A percentile compares a stretch with the other conserved stretches of the same genome.
Conservation (phyloP, 2,797 vertebrate genomes). For the Falco cherrug region DNA sequence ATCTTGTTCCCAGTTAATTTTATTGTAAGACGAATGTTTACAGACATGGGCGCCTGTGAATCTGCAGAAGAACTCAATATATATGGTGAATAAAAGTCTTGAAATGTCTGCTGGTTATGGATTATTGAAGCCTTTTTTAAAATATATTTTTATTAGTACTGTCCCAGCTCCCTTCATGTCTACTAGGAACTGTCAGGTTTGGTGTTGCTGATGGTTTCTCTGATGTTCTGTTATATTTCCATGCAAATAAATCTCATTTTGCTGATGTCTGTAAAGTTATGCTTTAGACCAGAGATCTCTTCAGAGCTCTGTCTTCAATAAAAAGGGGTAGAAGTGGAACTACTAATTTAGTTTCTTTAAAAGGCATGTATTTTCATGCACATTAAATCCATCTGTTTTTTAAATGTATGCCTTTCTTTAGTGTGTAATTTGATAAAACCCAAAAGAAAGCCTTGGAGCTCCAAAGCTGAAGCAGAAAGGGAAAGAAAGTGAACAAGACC, state of each 20-base stretch:
- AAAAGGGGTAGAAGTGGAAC: conserved; percentile 81
- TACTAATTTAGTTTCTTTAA: conserved; percentile 88
- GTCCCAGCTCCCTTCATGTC: not conserved
- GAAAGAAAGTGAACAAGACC: conserved; percentile 31
- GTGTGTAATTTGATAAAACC: conserved; percentile 83
- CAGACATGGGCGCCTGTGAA: not conserved
- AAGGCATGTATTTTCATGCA: conserved; percentile 84
- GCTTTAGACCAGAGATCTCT: conserved; percentile 71
- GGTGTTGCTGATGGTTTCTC: conserved; percentile 61
- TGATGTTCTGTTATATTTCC: conserved; percentile 77
- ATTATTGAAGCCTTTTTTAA: not conserved
- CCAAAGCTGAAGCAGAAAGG: conserved; percentile 68
- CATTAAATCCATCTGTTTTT: conserved; percentile 89
- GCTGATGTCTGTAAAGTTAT: conserved; percentile 81
- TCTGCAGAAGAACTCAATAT: not conserved
- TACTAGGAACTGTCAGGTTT: conserved; percentile 55
- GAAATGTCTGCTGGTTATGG: not conserved
- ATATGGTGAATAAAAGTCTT: not conserved
- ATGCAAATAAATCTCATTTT: conserved; percentile 76
- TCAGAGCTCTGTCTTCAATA: conserved; percentile 80
- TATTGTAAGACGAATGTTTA: not conserved
- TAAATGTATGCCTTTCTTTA: conserved; percentile 76
- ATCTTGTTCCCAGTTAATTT: not conserved
- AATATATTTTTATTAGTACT: not conserved
- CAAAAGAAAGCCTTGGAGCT: conserved; percentile 72